Evolutionary conservation across 2,113 vertebrate species (phyloP).

Genomic region (Reinhardtius hippoglossoides): DNA sequence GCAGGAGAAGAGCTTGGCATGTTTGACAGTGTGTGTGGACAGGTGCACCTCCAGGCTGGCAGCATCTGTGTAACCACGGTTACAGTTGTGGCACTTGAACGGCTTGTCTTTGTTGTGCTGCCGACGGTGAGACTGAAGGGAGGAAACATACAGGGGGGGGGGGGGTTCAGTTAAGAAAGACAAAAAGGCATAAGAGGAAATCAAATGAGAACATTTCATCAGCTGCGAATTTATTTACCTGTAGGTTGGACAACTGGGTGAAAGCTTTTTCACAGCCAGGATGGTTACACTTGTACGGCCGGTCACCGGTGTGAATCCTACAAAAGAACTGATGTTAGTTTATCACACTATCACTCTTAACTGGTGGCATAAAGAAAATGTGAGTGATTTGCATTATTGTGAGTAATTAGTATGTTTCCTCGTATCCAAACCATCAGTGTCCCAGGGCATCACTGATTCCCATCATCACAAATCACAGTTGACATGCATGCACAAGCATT

Average conservation of each 20-base stretch:
- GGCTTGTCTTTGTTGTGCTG: constrained; percentile 99
- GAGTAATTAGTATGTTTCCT: too few species aligned
- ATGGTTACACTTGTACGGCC: constrained; percentile 97
- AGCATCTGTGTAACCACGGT: constrained; percentile 95
- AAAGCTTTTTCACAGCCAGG: constrained; percentile 97
- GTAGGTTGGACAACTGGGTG: constrained; percentile 97
- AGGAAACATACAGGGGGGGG: background rate
- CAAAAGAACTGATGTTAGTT: background rate
- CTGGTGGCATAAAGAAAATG: background rate
- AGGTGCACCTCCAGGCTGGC: constrained; percentile 97
- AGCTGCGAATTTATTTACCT: constrained; percentile 78
- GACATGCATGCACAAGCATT: background rate
- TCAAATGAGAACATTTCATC: background rate
- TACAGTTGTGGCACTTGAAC: constrained; percentile 99
- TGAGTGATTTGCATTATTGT: too few species aligned
- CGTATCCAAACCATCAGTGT: too few species aligned
- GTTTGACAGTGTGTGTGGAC: constrained; percentile 96
- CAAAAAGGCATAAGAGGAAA: background rate
- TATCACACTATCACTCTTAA: too few species aligned
- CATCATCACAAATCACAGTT: background rate
- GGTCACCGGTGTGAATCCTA: constrained; percentile 97
- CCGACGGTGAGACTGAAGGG: constrained; percentile 93
- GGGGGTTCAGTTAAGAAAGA: background rate
- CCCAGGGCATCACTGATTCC: too few species aligned
- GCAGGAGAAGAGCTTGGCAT: constrained; percentile 97